Percentiles rank a stretch among this genome's conserved stretches.
Conservation (phyloP, 2,797 vertebrate genomes). For the Sorex maritimensis region DNA sequence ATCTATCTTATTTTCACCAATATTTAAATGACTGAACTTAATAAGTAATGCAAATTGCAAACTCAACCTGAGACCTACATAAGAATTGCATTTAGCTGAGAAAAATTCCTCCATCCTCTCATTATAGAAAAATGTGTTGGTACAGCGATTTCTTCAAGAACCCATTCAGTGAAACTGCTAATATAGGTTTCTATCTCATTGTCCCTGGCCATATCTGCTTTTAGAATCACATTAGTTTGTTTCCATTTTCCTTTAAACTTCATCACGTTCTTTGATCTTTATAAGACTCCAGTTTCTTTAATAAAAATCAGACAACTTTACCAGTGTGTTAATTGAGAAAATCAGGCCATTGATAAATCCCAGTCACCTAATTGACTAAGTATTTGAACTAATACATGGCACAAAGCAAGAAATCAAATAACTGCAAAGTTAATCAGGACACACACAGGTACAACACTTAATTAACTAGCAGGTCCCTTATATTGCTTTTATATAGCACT, state of each 20-base stretch:
- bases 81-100: neutral
- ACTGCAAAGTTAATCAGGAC: neutral
- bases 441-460: neutral
- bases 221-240: fast-evolving
- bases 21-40: neutral
- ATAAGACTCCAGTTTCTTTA: neutral
- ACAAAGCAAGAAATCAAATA: conserved; percentile 12
- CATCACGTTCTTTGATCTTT: neutral
- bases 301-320: neutral
- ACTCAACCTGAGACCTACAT: neutral
- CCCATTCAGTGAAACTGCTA: too few relatives aligned
- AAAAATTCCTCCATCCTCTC: neutral
- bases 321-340: too few relatives aligned
- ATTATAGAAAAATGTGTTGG: neutral
- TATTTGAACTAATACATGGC: neutral
- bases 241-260: neutral
- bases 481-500: neutral
- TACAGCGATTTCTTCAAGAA: neutral
- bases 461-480: neutral
- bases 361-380: neutral
- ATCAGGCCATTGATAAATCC: neutral
- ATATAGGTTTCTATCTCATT: neutral
- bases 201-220: neutral
- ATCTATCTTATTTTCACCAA: neutral
- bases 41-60: neutral